A percentile compares a stretch with the other conserved stretches of the same genome.
phyloP scores from a whole-genome alignment of 37 sponge, comb jelly and placozoan genomes.

The Cladorhizidae sp. region DNA sequence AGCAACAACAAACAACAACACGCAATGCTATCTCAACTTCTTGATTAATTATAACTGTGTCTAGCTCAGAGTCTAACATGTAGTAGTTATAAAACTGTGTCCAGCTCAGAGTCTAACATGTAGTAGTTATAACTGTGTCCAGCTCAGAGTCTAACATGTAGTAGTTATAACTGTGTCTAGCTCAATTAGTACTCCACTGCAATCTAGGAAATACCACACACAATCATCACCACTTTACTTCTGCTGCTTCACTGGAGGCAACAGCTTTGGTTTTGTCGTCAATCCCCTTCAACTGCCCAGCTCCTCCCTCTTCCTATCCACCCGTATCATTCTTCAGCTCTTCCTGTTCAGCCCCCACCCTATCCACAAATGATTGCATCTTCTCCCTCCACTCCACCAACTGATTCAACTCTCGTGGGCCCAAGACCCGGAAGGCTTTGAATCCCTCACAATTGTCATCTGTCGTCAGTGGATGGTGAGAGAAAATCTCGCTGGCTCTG shows the following conservation, averaged over 20 bases:
- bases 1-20: no score
- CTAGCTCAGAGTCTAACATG: no score
- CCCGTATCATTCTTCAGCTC: background rate
- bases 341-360: constrained; percentile 44
- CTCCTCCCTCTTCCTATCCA: constrained; percentile 12
- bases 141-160: no score
- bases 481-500: constrained; percentile 54
- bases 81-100: no score
- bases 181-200: no score
- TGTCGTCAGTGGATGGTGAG: constrained; percentile 78
- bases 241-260: constrained; percentile 48
- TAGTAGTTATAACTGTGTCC: no score
- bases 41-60: no score
- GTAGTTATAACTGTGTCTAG: no score
- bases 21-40: no score
- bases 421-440: constrained; percentile 82
- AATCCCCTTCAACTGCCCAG: constrained; percentile 23
- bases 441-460: constrained; percentile 71
- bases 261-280: constrained; percentile 44
- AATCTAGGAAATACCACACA: no score
- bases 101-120: no score
- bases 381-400: constrained; percentile 82
- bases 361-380: constrained; percentile 85
- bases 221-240: constrained; percentile 45
- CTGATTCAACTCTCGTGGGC: constrained; percentile 81